Evolutionary conservation across 2,797 vertebrate species (phyloP).

Genomic region (Philypnodon macrostomus): DNA sequence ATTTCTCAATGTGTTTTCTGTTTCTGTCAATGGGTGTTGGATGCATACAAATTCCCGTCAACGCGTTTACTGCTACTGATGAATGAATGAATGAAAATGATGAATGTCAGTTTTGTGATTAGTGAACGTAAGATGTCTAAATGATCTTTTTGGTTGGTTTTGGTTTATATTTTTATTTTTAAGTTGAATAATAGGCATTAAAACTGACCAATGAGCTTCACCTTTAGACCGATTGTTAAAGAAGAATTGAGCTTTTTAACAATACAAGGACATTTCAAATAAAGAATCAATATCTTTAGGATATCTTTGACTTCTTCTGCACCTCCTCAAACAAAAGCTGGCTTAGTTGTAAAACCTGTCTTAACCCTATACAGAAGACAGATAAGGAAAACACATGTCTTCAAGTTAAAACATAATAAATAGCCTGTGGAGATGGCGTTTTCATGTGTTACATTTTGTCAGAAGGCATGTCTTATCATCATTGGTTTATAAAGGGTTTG

Average conservation of each 20-base stretch:
- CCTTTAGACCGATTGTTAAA: no score
- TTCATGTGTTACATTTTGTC: neutral
- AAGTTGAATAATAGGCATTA: no score
- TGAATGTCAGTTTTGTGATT: no score
- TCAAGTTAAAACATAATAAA: neutral
- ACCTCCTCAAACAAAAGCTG: neutral
- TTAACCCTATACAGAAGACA: neutral
- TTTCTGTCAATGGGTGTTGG: no score
- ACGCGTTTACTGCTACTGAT: no score
- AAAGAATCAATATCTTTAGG: neutral
- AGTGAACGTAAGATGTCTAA: no score
- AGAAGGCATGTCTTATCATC: neutral
- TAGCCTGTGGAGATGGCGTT: neutral
- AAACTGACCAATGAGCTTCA: no score
- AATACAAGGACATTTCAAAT: neutral
- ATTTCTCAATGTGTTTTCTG: no score
- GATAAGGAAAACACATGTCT: slow-evolving; percentile 1
- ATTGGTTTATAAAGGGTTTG: neutral
- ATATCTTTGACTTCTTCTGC: neutral
- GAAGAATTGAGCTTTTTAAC: neutral
- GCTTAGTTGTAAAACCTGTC: slow-evolving; percentile 8
- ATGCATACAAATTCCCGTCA: no score
- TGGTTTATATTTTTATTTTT: no score
- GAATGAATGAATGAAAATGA: no score
- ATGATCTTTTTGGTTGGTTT: no score